Evolutionary conservation across 2,888 invertebrate genomes (phyloP).

Genomic region (Doris montereyensis): DNA sequence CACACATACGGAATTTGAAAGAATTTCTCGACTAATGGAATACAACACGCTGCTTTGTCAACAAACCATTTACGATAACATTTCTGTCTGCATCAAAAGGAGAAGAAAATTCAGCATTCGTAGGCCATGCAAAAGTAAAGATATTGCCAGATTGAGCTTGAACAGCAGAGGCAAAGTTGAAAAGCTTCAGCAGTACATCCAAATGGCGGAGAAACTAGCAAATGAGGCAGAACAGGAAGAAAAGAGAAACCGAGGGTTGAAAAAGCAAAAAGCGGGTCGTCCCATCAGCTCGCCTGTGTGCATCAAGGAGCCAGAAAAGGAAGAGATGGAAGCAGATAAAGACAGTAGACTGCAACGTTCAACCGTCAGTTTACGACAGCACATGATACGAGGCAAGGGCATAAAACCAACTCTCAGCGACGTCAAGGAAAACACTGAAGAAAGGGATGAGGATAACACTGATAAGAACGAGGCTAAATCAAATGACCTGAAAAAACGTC

Average conservation of each 20-base stretch:
- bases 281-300: constrained; percentile 27
- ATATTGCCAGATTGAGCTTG: constrained; percentile 55
- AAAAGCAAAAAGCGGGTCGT: background rate
- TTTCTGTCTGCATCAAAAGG: constrained; percentile 64
- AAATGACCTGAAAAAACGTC: background rate
- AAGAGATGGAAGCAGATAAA: background rate
- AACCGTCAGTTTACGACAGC: background rate
- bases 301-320: background rate
- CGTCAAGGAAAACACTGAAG: constrained; percentile 25
- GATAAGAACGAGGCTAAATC: background rate
- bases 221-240: constrained; percentile 2
- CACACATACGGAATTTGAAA: constrained; percentile 70
- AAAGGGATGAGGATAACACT: background rate
- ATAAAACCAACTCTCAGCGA: constrained; percentile 4
- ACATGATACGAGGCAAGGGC: background rate
- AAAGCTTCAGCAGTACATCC: constrained; percentile 42
- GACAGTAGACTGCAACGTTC: background rate
- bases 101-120: constrained; percentile 52
- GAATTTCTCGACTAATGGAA: constrained; percentile 72
- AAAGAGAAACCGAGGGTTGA: background rate
- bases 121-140: constrained; percentile 56
- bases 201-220: constrained; percentile 34
- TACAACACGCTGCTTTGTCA: constrained; percentile 72
- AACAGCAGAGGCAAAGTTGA: constrained; percentile 48
- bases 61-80: constrained; percentile 68